Evolutionary conservation across 1,140 invertebrate genomes (phyloP), one percentile per base, ranked within the genome.

Genomic region (Camponotus vicinus): DNA sequence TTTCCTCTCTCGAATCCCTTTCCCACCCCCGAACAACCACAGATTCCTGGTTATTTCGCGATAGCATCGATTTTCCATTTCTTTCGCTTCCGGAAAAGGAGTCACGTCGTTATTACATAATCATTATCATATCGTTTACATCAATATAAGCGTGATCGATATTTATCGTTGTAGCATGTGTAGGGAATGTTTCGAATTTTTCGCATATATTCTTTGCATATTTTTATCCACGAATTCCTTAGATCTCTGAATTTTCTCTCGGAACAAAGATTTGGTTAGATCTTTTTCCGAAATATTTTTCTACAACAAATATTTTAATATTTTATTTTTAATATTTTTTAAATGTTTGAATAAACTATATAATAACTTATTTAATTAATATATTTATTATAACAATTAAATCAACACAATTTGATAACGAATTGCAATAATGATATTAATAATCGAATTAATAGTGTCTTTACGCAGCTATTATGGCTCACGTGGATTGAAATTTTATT

Each of bases 51-150:
- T 45, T 69, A 45, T 70, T 55, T 80, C 64, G 45, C 64, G 77
- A 80, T 70, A 80, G 34, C 34, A 80, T 80, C 64, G 77, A 80
- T 80, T 80, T 80, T n/a, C 45, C 77, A 57, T 80, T 80, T 69
- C 77, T 70, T 78, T 80, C 49, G 34, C 32, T 52, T 27, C 67
- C 32, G 32, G 9, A 40, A 80, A 21, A 70, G 34, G 64, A 70
- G 55, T 70, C 45, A 37, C 45, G 34, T 37, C 27, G 59, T 69
- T 80, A 80, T 69, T 70, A 42, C 13, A 57, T 80, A 80, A 80
- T 80, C n/a, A 37, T 79, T 69, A 70, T 80, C 70, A 70, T 80
- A 6, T 70, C 32, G 32, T 32, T 52, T n/a, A 34, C 15, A 32
- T 57, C 69, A 69, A 69, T 69, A 40, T 34, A 57, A 37, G n/a